Evolutionary conservation across 2,113 vertebrate genomes (phyloP), one percentile per base, ranked within the genome.

Genomic region (Accipiter cooperii): DNA sequence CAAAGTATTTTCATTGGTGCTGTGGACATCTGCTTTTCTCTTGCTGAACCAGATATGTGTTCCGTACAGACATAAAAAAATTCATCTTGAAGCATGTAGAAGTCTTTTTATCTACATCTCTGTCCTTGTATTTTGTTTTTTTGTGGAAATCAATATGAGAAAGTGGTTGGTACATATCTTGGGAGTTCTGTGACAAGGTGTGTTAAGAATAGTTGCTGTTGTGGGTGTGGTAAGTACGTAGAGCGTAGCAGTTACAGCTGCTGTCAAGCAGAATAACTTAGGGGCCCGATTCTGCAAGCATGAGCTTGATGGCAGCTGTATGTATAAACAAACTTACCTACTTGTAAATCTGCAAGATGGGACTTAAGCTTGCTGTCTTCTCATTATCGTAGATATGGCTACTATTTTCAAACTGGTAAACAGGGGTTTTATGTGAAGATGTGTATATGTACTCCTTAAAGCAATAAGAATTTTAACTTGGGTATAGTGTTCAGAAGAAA

Each of bases 1-100:
- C 34, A 13, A 63, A 44, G 20, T 70, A 49, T 63, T 89, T 89
- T 93, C 2, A 14, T 40, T 65, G 17, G 40, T 76, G 64, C 25
- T 40, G 18, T n/a, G 60, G 36, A 42, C 63, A 90, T 86, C 44
- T 88, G 75, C 52, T 94, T 95, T 97, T 95, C 84, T 91, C 28
- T 66, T 84, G 69, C 46, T 71, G 57, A 89, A 66, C n/a, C 10
- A 81, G 33, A 33, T 79, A 38, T 58, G 16, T 75, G 31, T 78
- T 80, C 17, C 1, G 1, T 78, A 31, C 13, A 84, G 52, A 66
- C 13, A 12, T 74, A 65, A 68, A 78, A 28, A 83, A 87, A 87
- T 85, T 65, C n/a, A 75, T 89, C 70, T 74, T 69, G 28, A 86
- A 86, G 36, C 36, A 60, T 57, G 57, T 81, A 95, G 36, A 95